Conservation (phyloP, 2,797 vertebrate species). For the Trachurus trachurus region DNA sequence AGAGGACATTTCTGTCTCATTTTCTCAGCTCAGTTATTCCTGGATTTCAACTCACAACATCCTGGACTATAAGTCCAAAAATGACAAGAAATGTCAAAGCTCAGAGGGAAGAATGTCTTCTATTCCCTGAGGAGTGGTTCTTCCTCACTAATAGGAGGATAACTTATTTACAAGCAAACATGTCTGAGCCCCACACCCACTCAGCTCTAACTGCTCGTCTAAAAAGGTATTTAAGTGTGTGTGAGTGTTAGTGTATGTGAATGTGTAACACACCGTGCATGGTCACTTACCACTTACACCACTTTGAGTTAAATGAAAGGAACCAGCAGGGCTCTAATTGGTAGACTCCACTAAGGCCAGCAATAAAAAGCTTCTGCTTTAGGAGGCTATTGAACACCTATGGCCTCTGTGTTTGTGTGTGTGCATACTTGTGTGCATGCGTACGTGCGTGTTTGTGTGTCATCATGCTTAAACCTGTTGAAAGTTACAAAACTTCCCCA, state of each 20-base stretch:
- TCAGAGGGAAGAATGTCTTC: constrained; percentile 36
- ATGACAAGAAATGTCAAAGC: constrained; percentile 45
- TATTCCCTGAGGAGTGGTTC: constrained; percentile 30
- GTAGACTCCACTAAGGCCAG: constrained; percentile 51
- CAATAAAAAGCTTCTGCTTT: constrained; percentile 48
- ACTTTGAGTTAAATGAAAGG: constrained; percentile 52
- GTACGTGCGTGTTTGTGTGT: constrained; percentile 23
- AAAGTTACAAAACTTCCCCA: constrained; percentile 49
- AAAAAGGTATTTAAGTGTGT: constrained; percentile 3
- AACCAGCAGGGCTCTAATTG: constrained; percentile 56
- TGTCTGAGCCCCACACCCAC: background rate
- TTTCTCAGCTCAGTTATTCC: constrained; percentile 43
- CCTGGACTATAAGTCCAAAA: constrained; percentile 2
- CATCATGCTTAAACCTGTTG: constrained; percentile 3
- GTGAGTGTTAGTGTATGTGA: background rate
- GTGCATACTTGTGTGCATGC: constrained; percentile 16
- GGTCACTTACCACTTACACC: constrained; percentile 53
- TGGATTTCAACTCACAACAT: constrained; percentile 6
- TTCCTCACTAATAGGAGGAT: constrained; percentile 15
- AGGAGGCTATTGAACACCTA: constrained; percentile 39
- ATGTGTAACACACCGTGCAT: background rate
- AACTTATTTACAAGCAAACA: constrained; percentile 20
- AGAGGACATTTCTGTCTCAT: constrained; percentile 8
- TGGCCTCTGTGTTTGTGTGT: constrained; percentile 22
- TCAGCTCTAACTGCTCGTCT: background rate